Evolutionary conservation across 2,797 vertebrate genomes (phyloP).

Genomic region (Sebastolobus alascanus): DNA sequence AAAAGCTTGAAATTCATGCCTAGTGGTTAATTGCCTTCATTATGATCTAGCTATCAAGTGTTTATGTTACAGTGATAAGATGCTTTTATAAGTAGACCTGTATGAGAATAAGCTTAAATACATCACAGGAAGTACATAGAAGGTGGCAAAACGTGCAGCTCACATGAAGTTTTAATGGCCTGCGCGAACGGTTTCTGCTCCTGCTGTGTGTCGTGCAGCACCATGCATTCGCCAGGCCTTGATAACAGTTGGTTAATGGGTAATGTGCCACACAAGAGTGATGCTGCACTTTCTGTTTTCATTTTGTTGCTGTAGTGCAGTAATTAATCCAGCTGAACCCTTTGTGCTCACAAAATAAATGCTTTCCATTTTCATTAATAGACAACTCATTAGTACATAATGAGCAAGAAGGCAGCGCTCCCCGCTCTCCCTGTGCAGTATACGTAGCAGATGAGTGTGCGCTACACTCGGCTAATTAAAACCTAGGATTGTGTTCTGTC

Average conservation of each 20-base stretch:
- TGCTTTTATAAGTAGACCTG: conserved; percentile 3
- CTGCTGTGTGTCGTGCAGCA: conserved; percentile 42
- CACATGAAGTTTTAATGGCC: conserved; percentile 58
- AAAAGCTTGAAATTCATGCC: not conserved
- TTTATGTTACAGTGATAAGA: conserved; percentile 4
- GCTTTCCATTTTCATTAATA: conserved; percentile 90
- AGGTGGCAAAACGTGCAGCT: conserved; percentile 32
- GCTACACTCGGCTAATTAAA: conserved; percentile 79
- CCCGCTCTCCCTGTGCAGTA: conserved; percentile 68
- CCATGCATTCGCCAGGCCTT: conserved; percentile 60
- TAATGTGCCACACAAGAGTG: conserved; percentile 81
- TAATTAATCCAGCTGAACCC: conserved; percentile 88
- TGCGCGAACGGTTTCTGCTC: conserved; percentile 25
- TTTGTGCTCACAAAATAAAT: conserved; percentile 88
- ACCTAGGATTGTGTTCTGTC: conserved; percentile 59
- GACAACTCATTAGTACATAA: conserved; percentile 89
- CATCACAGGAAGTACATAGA: conserved; percentile 21
- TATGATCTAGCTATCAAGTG: conserved; percentile 14
- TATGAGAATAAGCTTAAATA: conserved; percentile 13
- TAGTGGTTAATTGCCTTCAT: conserved; percentile 26
- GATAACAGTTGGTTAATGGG: conserved; percentile 85
- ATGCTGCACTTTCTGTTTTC: conserved; percentile 83
- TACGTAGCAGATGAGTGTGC: conserved; percentile 68
- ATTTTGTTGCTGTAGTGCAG: conserved; percentile 85
- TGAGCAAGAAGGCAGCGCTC: conserved; percentile 81